phyloP scores from a whole-genome alignment of 2,113 vertebrate genomes.

The Xenotilapia flavipinnis region DNA sequence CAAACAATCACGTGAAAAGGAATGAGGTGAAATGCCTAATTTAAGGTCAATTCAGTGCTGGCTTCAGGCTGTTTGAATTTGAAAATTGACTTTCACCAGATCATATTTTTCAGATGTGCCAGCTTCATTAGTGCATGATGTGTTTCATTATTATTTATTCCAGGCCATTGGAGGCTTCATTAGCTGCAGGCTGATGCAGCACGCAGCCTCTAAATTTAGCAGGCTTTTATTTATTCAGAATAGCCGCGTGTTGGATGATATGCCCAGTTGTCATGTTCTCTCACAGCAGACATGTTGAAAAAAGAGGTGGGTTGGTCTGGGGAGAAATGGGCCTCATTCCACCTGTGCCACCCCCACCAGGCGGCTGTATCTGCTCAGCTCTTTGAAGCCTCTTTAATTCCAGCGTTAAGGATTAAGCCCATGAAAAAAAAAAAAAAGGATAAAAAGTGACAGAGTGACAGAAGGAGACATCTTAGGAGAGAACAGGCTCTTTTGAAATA shows the following conservation, averaged over 20 bases:
- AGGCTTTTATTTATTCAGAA: constrained; percentile 52
- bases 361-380: constrained; percentile 19
- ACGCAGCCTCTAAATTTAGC: constrained; percentile 53
- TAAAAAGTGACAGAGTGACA: constrained; percentile 43
- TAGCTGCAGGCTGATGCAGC: constrained; percentile 51
- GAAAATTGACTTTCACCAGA: constrained; percentile 22
- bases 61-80: constrained; percentile 29
- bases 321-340: constrained; percentile 24
- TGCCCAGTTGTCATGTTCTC: constrained; percentile 15
- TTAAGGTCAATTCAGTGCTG: not conserved
- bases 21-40: not conserved
- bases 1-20: not conserved
- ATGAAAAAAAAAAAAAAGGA: constrained; percentile 13
- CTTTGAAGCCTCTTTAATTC: constrained; percentile 63
- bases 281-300: not conserved
- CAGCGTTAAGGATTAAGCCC: constrained; percentile 52
- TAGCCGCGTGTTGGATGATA: constrained; percentile 11
- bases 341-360: constrained; percentile 42
- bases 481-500: constrained; percentile 41
- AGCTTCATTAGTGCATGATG: constrained; percentile 58
- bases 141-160: constrained; percentile 66
- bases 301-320: constrained; percentile 19
- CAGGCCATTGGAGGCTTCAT: constrained; percentile 56
- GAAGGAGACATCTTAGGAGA: constrained; percentile 36
- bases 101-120: constrained; percentile 53